These are phyloP conservation scores for Hirtodrosophila alboralis DNA, from an alignment of 2,888 invertebrate species.

Conservation along the genomic window DNA sequence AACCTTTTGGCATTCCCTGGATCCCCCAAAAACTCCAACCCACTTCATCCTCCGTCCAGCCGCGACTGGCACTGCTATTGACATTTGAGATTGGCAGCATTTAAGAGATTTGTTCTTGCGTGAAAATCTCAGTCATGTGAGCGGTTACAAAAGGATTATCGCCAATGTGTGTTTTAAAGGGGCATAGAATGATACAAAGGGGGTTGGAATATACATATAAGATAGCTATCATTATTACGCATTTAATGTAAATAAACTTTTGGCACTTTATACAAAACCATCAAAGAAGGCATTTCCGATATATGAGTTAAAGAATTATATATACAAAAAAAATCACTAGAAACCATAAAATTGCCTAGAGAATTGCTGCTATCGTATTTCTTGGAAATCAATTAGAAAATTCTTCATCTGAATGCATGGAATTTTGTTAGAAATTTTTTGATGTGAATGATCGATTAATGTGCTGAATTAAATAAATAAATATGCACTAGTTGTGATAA, in stretches of 20 bases:
- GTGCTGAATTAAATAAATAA: too few relatives aligned
- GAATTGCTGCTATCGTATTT: too few relatives aligned
- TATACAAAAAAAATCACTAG: background rate
- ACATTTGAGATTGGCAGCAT: conserved; percentile 76
- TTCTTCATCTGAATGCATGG: too few relatives aligned
- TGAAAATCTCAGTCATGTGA: conserved; percentile 66
- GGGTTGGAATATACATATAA: conserved; percentile 2
- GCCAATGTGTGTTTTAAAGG: conserved; percentile 18
- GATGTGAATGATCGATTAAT: too few relatives aligned
- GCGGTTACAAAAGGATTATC: conserved; percentile 77
- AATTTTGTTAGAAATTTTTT: too few relatives aligned
- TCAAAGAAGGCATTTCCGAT: background rate
- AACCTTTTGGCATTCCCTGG: conserved; percentile 18
- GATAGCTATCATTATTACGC: conserved; percentile 8
- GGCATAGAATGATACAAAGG: conserved; percentile 10
- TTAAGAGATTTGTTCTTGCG: conserved; percentile 68
- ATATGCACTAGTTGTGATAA: too few relatives aligned
- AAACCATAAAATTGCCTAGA: too few relatives aligned
- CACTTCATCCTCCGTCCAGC: conserved; percentile 2
- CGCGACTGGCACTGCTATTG: conserved; percentile 72
- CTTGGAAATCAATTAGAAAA: too few relatives aligned
- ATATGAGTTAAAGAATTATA: too few relatives aligned
- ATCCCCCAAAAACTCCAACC: too few relatives aligned
- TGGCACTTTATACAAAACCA: conserved; percentile 20
- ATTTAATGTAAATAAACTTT: conserved; percentile 27